These are phyloP conservation scores for Peromyscus attwateri DNA, from an alignment of 2,797 vertebrate genomes.

Conservation along the genomic window DNA sequence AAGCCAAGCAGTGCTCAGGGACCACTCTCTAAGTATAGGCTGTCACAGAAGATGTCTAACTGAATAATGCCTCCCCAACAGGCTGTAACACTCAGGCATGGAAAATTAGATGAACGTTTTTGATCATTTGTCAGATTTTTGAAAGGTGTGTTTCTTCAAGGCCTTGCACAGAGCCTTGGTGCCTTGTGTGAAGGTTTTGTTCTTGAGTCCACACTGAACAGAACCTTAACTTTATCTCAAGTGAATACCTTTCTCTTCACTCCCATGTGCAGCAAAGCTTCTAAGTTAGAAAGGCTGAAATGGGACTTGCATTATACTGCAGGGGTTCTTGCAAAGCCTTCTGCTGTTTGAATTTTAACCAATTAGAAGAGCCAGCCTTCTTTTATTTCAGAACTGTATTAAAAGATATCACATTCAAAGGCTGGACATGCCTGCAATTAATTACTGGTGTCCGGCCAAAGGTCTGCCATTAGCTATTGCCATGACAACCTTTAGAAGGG, in stretches of 20 bases:
- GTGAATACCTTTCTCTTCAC: slow-evolving; percentile 80
- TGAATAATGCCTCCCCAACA: neutral
- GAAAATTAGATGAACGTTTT: slow-evolving; percentile 47
- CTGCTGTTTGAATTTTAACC: slow-evolving; percentile 86
- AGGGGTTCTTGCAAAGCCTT: slow-evolving; percentile 83
- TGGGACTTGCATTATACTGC: slow-evolving; percentile 69
- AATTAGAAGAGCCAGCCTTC: slow-evolving; percentile 88
- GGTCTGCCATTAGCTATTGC: slow-evolving; percentile 88
- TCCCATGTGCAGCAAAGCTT: slow-evolving; percentile 78
- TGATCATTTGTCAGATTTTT: slow-evolving; percentile 74
- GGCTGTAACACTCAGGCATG: neutral
- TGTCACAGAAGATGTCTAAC: neutral
- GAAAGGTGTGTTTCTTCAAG: slow-evolving; percentile 67
- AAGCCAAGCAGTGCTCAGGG: neutral
- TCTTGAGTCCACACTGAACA: slow-evolving; percentile 68
- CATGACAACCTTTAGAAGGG: slow-evolving; percentile 85
- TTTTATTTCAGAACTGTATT: slow-evolving; percentile 86
- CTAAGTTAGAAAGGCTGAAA: slow-evolving; percentile 75
- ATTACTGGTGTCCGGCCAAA: slow-evolving; percentile 89
- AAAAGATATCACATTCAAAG: slow-evolving; percentile 88
- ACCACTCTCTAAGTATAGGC: neutral
- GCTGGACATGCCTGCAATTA: slow-evolving; percentile 85
- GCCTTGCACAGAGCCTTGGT: slow-evolving; percentile 51
- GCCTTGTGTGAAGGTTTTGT: slow-evolving; percentile 72
- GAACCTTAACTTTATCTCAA: slow-evolving; percentile 82